Evolutionary conservation across 2,797 vertebrate genomes (phyloP).

Genomic region (Sebastes alutus): DNA sequence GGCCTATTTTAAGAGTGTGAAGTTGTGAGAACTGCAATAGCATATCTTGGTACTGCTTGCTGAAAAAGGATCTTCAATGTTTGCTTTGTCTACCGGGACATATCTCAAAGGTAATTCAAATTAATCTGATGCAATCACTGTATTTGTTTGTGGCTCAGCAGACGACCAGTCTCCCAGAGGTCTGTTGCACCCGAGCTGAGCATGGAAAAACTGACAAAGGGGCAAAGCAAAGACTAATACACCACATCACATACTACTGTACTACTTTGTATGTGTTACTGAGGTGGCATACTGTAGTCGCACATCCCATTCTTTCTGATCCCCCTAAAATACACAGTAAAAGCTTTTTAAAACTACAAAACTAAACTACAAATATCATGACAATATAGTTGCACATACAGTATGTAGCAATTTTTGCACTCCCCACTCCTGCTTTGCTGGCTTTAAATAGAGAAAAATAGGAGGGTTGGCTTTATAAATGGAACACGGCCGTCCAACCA

Average conservation of each 20-base stretch:
- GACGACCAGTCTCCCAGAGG: not conserved
- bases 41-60: not conserved
- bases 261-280: not conserved
- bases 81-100: not conserved
- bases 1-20: conserved; percentile 18
- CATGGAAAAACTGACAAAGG: not conserved
- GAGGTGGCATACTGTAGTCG: not conserved
- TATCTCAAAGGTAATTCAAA: not conserved
- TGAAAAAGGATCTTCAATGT: not conserved
- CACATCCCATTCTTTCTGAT: not conserved
- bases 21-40: conserved; percentile 1
- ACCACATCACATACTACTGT: not conserved
- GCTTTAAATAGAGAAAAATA: not conserved
- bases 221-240: not conserved
- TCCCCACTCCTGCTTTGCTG: not conserved
- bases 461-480: not conserved
- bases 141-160: not conserved
- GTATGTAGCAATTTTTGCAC: not conserved
- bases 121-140: not conserved
- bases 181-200: not conserved
- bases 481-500: not conserved
- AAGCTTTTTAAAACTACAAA: not conserved
- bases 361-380: not conserved
- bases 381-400: not conserved
- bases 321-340: too few species aligned